These are phyloP conservation scores for Bubo bubo DNA, from an alignment of 2,113 vertebrate genomes.

Conservation along the genomic window DNA sequence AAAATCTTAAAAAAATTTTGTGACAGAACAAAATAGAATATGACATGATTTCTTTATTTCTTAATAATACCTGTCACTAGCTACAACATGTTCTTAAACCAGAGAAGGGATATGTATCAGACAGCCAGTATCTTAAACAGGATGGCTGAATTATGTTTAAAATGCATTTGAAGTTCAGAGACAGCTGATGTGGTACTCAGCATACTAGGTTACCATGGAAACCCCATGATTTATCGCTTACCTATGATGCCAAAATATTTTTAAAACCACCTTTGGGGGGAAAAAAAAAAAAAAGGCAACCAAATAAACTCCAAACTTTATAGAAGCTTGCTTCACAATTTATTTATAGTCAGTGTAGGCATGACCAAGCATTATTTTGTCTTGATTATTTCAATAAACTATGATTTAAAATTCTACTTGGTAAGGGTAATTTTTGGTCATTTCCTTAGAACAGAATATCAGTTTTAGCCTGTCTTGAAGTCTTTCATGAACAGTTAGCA, in stretches of 20 bases:
- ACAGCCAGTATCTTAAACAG: neutral
- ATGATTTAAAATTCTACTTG: neutral
- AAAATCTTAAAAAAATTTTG: neutral
- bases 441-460: neutral
- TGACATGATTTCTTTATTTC: neutral
- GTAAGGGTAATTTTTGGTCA: neutral
- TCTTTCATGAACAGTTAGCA: neutral
- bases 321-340: neutral
- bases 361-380: neutral
- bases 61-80: neutral
- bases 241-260: neutral
- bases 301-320: neutral
- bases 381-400: neutral
- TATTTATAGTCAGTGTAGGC: neutral
- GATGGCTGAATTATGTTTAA: neutral
- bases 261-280: neutral
- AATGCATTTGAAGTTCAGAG: neutral
- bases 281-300: accelerated
- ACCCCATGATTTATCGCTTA: neutral
- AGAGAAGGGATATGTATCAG: neutral
- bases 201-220: neutral
- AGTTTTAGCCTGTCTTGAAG: neutral
- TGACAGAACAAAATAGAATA: neutral
- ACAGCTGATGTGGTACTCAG: neutral
- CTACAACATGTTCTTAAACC: neutral